Evolutionary conservation across 2,888 invertebrate genomes (phyloP), one percentile per base, ranked within the genome.

Genomic region (Drosophila pegasa): DNA sequence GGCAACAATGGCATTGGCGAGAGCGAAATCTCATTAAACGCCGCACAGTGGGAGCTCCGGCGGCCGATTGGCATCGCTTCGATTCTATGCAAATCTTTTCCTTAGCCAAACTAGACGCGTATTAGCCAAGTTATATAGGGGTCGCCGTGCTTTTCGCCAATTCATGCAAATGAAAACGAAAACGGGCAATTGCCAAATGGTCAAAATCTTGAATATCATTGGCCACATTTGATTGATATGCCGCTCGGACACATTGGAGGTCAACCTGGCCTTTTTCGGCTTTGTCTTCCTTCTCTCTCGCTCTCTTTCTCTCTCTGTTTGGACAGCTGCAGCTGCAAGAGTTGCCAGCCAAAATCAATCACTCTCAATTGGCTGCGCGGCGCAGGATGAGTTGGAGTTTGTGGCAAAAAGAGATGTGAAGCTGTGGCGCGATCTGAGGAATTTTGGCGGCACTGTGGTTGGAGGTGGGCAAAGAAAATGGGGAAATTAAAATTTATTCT

Each of bases 181-280:
- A 84, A 73, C 87, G 70, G 78, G 51, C 45, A 47, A 62, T 56
- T 41, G 54, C 31, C 54, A 38, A 47, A 56, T 66, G 58, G 65
- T 64, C 67, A 81, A 78, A 71, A 65, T 60, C 64, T 63, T 60
- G 50, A 75, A 71, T 76, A 76, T 76, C 76, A 86, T 86, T 75
- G 72, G 86, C 58, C 68, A 75, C 35, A 81, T 70, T 68, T 88
- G 83, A 83, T 83, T 83, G 83, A 88, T 88, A 74, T 71, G 85
- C 82, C 89, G 87, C 78, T 71, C 79, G 59, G 61, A 70, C 84
- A 72, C 76, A 52, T 85, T 88, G 81, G 83, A 83, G 89, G 89
- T 83, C 83, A 84, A 69, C 59, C 71, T 71, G 64, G 63, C 58
- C n/a, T 56, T 56, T 18, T 43, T 58, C 22, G 22, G 52, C 27